Base-by-base conservation (phyloP, 2,888 invertebrate species). In the Philopedon plagiatum region DNA sequence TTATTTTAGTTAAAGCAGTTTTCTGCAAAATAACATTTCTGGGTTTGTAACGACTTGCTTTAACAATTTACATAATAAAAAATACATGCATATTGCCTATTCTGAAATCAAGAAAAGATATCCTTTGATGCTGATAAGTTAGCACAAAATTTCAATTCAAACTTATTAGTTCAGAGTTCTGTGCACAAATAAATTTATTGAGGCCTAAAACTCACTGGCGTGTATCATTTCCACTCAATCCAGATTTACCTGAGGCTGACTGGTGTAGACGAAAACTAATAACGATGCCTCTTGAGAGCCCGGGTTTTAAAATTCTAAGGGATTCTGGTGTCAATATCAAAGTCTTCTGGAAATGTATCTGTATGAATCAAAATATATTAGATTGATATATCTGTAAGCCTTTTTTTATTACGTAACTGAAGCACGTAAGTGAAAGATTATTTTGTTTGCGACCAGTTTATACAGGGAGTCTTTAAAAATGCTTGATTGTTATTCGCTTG, bases 311-410 rank as follows among this genome's bases (percentile, higher is more conserved):
- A 13, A 58, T 37, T 49, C 15, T 34, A 32, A 46, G 18, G 32
- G 51, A 63, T 63, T 63, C 26, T n/a, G 34, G 34, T 49, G 51
- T 23, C 49, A 34, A 63, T 63, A 63, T 49, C 34, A 46, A 46
- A 21, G 21, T 46, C 41, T 11, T 21, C 11, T 46, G 19, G 46
- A 21, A 8, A 46, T 46, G 46, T 46, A 21, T 46, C 3, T 18
- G n/a, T n/a, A 21, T 21, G 19, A 21, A 46, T 21, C 46, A 46
- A 21, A 8, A 21, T 19, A 21, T 8, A 5, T 46, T 18, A 41
- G 13, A 5, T 37, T 41, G 18, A 41, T 41, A 41, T 18, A 9
- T 18, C 2, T 18, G 15, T 41, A 41, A 41, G 19, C 15, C 9
- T 41, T 41, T 41, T 15, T 37, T 37, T 37, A 37, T 37, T 37